These are phyloP conservation scores for Fragum fragum DNA, from an alignment of 2,888 invertebrate species.

Conservation along the genomic window DNA sequence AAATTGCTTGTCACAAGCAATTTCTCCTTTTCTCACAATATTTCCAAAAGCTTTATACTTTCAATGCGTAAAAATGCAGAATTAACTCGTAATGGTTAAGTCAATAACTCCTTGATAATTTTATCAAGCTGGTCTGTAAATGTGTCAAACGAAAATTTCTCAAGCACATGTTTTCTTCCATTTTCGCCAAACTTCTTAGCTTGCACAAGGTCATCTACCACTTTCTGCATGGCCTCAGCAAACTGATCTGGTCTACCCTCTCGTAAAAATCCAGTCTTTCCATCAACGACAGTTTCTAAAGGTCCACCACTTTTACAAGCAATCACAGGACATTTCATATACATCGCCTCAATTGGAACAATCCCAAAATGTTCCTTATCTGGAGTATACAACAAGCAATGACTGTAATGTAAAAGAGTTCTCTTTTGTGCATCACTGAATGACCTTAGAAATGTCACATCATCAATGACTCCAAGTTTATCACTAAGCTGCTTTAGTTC, in stretches of 20 bases:
- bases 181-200: slow-evolving; percentile 91
- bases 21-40: not conserved
- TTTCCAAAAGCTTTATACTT: not conserved
- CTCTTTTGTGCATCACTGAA: slow-evolving; percentile 95
- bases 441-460: slow-evolving; percentile 94
- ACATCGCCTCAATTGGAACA: slow-evolving; percentile 99
- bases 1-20: slow-evolving; percentile 11
- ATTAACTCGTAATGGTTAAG: too few relatives aligned
- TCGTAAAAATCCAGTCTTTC: slow-evolving; percentile 87
- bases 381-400: slow-evolving; percentile 97
- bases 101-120: slow-evolving; percentile 70
- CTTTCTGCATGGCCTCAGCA: slow-evolving; percentile 92
- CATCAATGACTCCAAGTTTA: slow-evolving; percentile 88
- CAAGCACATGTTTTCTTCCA: slow-evolving; percentile 91
- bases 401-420: slow-evolving; percentile 92
- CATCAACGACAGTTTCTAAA: slow-evolving; percentile 92
- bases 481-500: slow-evolving; percentile 91
- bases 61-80: too few relatives aligned
- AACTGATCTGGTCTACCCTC: slow-evolving; percentile 90
- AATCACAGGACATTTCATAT: slow-evolving; percentile 96
- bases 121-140: slow-evolving; percentile 88
- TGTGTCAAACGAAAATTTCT: slow-evolving; percentile 94
- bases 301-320: slow-evolving; percentile 99
- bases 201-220: slow-evolving; percentile 90
- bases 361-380: slow-evolving; percentile 99